A percentile compares a stretch with the other conserved stretches of the same genome.
Evolutionary conservation across 2,888 invertebrate species (phyloP).

Genomic region (Alcis repandata): DNA sequence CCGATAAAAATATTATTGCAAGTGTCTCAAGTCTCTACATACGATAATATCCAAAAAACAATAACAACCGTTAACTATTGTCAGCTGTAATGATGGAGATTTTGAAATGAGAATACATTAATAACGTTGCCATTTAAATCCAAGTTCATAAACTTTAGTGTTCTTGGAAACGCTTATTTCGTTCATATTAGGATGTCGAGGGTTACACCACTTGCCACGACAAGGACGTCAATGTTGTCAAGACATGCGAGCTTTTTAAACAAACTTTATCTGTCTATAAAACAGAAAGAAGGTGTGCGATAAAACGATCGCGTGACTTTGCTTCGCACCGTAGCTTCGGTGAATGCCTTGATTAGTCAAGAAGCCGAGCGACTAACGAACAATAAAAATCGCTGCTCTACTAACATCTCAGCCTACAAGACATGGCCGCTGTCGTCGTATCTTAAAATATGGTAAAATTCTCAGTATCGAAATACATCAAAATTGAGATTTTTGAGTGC

Average conservation of each 20-base stretch:
- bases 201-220: conserved; percentile 80
- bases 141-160: conserved; percentile 42
- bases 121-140: conserved; percentile 16
- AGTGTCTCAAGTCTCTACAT: too few species aligned
- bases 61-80: not conserved
- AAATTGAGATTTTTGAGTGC: conserved; percentile 55
- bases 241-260: conserved; percentile 85
- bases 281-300: conserved; percentile 83
- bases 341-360: conserved; percentile 80
- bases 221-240: conserved; percentile 76
- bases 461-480: conserved; percentile 18
- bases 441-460: conserved; percentile 49
- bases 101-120: conserved; percentile 19
- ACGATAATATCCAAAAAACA: too few species aligned
- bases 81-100: not conserved
- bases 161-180: conserved; percentile 52
- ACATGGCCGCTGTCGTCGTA: conserved; percentile 22
- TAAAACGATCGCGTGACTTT: conserved; percentile 84
- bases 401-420: conserved; percentile 14
- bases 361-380: conserved; percentile 58
- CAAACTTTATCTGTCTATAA: conserved; percentile 82
- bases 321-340: conserved; percentile 70
- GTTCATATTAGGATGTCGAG: conserved; percentile 70
- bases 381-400: conserved; percentile 54
- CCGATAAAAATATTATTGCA: not conserved